phyloP scores from a whole-genome alignment of 2,113 vertebrate genomes.

The Calidris pugnax region DNA sequence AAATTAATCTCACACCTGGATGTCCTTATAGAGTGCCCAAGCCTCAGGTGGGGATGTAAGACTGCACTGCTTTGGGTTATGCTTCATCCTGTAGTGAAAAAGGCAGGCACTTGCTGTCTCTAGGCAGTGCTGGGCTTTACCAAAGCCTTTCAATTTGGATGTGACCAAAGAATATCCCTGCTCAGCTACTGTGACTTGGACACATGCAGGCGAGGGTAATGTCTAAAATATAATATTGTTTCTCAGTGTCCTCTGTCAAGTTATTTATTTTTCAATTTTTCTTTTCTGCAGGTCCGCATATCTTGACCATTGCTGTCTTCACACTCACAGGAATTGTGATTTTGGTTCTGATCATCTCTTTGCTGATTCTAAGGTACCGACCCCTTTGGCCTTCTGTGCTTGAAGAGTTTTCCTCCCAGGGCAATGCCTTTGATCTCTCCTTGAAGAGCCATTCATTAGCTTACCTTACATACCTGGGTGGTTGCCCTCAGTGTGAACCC shows the following conservation, averaged over 20 bases:
- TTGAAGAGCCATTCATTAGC: neutral
- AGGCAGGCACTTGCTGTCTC: neutral
- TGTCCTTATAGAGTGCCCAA: neutral
- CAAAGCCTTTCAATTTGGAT: neutral
- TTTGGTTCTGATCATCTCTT: slow-evolving; percentile 83
- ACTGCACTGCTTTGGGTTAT: neutral
- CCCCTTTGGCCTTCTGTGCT: neutral
- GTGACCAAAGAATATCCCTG: neutral
- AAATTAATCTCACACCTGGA: neutral
- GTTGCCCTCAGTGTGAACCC: neutral
- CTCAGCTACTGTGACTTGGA: neutral
- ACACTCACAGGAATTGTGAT: slow-evolving; percentile 83
- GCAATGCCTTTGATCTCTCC: neutral
- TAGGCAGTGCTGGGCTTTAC: neutral
- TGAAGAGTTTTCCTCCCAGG: neutral
- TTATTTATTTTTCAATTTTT: slow-evolving; percentile 10
- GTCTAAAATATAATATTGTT: neutral
- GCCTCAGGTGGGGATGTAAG: neutral
- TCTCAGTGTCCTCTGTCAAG: neutral
- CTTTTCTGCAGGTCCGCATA: slow-evolving; percentile 66
- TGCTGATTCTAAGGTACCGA: slow-evolving; percentile 90
- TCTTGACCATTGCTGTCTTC: slow-evolving; percentile 84
- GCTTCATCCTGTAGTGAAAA: neutral
- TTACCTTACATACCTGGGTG: neutral
- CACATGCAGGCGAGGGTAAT: neutral